phyloP scores from a whole-genome alignment of 2,113 vertebrate genomes.

The Trochalopteron elliotii region DNA sequence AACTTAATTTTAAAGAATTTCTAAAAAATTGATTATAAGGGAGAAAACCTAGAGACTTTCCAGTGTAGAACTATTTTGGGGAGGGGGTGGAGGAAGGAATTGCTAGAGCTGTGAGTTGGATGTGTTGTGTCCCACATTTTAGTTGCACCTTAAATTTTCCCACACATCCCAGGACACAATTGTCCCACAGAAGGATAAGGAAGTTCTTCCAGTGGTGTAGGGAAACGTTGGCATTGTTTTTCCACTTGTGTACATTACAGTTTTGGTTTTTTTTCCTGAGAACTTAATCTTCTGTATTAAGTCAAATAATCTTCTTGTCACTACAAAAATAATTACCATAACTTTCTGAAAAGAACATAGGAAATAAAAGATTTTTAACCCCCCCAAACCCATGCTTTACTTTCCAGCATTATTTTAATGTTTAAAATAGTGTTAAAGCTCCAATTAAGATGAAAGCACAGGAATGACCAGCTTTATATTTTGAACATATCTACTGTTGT shows the following conservation, averaged over 20 bases:
- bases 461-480: conserved; percentile 52
- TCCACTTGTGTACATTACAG: neutral
- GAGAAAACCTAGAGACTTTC: neutral
- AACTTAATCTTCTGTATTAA: conserved; percentile 19
- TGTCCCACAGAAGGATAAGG: neutral
- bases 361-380: conserved; percentile 19
- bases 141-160: neutral
- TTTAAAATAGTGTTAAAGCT: conserved; percentile 49
- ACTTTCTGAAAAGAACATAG: conserved; percentile 33
- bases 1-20: conserved; percentile 46
- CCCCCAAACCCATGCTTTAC: conserved; percentile 10
- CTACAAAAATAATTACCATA: conserved; percentile 57
- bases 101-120: neutral
- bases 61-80: neutral
- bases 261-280: neutral
- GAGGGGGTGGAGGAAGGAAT: neutral
- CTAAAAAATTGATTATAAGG: neutral
- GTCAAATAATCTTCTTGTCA: conserved; percentile 56
- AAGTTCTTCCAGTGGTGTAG: neutral
- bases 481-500: conserved; percentile 18
- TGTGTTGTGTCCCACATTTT: neutral
- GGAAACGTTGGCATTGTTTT: neutral
- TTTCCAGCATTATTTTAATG: conserved; percentile 60
- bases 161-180: neutral
- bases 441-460: conserved; percentile 19